phyloP scores from a whole-genome alignment of 2,113 vertebrate species.

The Formicarius rufipectus region DNA sequence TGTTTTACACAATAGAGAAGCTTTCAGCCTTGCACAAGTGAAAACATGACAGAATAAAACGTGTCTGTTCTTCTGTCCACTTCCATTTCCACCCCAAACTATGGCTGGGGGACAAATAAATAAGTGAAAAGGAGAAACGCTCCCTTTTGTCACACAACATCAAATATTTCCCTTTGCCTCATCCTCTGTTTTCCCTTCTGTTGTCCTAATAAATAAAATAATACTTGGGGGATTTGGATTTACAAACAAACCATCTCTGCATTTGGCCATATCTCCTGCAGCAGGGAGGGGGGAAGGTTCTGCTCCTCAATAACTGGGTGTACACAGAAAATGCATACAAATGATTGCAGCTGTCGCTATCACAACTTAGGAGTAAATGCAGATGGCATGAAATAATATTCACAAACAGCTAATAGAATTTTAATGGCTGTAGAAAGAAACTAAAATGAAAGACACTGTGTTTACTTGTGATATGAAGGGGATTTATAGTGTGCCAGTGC shows the following conservation, averaged over 20 bases:
- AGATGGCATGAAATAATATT: slow-evolving; percentile 81
- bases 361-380: slow-evolving; percentile 74
- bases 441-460: slow-evolving; percentile 63
- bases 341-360: slow-evolving; percentile 75
- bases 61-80: background rate
- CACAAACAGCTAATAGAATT: slow-evolving; percentile 80
- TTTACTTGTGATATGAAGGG: slow-evolving; percentile 56
- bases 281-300: slow-evolving; percentile 63
- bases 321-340: slow-evolving; percentile 70
- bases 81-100: background rate
- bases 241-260: slow-evolving; percentile 72
- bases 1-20: background rate
- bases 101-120: slow-evolving; percentile 2
- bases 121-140: slow-evolving; percentile 17
- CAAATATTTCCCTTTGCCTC: slow-evolving; percentile 36
- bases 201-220: slow-evolving; percentile 73
- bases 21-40: background rate
- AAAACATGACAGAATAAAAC: background rate
- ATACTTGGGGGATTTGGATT: slow-evolving; percentile 61
- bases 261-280: slow-evolving; percentile 51
- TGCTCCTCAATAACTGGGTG: slow-evolving; percentile 46
- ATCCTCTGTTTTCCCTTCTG: slow-evolving; percentile 53
- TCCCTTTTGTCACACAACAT: slow-evolving; percentile 50
- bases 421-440: slow-evolving; percentile 76
- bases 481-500: slow-evolving; percentile 41